phyloP scores from a whole-genome alignment of 2,888 invertebrate species.

The Oscheius myriophilus region DNA sequence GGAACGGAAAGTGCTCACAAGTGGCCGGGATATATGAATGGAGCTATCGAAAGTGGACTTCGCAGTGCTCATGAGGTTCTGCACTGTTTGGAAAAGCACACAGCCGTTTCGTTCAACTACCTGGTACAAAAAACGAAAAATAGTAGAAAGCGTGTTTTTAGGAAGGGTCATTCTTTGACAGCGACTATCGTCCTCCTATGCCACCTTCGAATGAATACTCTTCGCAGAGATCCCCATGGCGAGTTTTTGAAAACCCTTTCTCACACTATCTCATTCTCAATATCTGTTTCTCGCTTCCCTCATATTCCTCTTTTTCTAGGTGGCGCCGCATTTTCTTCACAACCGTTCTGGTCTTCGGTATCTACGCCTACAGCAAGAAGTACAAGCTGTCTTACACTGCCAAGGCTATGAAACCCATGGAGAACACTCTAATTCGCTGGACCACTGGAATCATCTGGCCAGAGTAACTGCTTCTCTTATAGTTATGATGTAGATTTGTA shows the following conservation, averaged over 20 bases:
- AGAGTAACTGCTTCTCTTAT: conserved; percentile 16
- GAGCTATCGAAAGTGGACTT: conserved; percentile 67
- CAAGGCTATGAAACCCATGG: conserved; percentile 37
- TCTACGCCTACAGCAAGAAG: conserved; percentile 44
- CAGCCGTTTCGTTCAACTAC: conserved; percentile 33
- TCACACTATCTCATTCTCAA: too few species aligned
- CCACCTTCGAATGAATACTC: conserved; percentile 20
- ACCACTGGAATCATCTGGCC: conserved; percentile 27
- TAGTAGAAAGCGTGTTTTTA: neutral
- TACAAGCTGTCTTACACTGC: conserved; percentile 43
- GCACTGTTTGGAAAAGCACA: conserved; percentile 37
- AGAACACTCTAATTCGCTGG: conserved; percentile 31
- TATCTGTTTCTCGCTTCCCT: neutral
- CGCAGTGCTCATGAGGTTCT: conserved; percentile 44
- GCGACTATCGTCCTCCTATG: conserved; percentile 18
- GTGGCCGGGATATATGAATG: conserved; percentile 71
- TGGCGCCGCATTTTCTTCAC: conserved; percentile 44
- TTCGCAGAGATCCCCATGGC: conserved; percentile 11
- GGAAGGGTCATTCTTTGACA: conserved; percentile 26
- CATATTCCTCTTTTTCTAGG: conserved; percentile 7
- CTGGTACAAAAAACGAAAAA: conserved; percentile 19
- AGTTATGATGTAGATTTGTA: neutral
- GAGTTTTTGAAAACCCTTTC: neutral
- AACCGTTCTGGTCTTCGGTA: conserved; percentile 35
- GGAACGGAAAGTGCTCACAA: conserved; percentile 71